phyloP scores from a whole-genome alignment of 2,113 vertebrate genomes.

The Xyrauchen texanus region DNA sequence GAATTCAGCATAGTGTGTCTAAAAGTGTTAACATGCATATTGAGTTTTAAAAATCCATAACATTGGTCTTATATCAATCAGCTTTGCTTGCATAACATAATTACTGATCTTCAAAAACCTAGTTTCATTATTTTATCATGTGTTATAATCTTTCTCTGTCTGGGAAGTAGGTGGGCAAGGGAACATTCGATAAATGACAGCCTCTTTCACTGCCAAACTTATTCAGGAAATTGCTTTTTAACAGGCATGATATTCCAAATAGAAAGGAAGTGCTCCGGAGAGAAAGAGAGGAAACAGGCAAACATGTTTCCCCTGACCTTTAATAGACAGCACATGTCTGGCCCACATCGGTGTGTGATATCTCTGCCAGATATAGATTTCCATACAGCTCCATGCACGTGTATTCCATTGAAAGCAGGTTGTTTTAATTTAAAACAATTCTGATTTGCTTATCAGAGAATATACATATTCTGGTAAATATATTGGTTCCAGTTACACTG shows the following conservation, averaged over 20 bases:
- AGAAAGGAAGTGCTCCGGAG: not conserved
- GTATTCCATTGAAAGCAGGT: not conserved
- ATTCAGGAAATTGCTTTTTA: conserved; percentile 1
- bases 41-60: too few species aligned
- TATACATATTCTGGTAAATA: not conserved
- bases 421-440: not conserved
- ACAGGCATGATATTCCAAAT: conserved; percentile 21
- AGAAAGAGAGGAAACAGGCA: conserved; percentile 15
- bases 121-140: not conserved
- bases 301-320: conserved; percentile 26
- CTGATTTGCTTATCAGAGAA: not conserved
- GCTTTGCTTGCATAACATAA: too few species aligned
- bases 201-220: not conserved
- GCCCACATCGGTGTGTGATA: not conserved
- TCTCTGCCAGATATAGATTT: not conserved
- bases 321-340: conserved; percentile 41
- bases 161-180: conserved; percentile 8
- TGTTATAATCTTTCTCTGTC: conserved; percentile 11
- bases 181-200: not conserved
- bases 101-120: not conserved
- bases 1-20: too few species aligned
- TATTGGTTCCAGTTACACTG: conserved; percentile 1
- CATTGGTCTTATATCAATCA: too few species aligned
- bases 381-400: conserved; percentile 1
- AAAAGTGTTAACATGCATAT: too few species aligned